A percentile compares a stretch with the other conserved stretches of the same genome.
These are phyloP conservation scores for Ceratitis capitata DNA, from an alignment of 1,140 invertebrate genomes.

Conservation along the genomic window DNA sequence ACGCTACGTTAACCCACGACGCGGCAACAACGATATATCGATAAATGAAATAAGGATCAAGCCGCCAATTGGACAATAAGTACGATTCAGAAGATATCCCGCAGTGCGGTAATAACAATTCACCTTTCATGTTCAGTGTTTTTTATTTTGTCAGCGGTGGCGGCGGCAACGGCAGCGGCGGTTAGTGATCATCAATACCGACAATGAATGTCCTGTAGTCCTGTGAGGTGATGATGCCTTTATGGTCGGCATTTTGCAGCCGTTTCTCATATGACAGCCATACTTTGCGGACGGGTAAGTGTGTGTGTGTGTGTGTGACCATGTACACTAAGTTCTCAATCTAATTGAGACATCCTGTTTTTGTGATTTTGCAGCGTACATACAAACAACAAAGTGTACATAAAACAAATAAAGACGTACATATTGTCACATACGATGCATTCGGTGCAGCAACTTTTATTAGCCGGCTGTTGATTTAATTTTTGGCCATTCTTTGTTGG, in stretches of 20 bases:
- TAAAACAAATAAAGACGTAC: not conserved
- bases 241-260: conserved; percentile 25
- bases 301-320: not conserved
- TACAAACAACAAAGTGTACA: too few relatives aligned
- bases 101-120: conserved; percentile 32
- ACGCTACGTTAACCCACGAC: not conserved
- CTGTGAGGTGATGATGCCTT: conserved; percentile 26
- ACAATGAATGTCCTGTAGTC: not conserved
- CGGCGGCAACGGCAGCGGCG: not conserved
- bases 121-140: conserved; percentile 15
- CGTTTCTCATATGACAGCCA: not conserved
- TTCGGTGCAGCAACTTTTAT: not conserved
- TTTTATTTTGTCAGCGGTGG: not conserved
- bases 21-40: too few relatives aligned
- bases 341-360: conserved; percentile 35
- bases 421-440: not conserved
- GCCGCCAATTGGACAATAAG: conserved; percentile 10
- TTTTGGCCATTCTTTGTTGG: not conserved
- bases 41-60: too few relatives aligned
- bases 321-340: not conserved
- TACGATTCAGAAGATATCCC: conserved; percentile 1
- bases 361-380: conserved; percentile 14
- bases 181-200: conserved; percentile 4
- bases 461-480: conserved; percentile 6
- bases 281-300: not conserved